These are phyloP conservation scores for Formica aserva DNA, from an alignment of 2,888 invertebrate genomes.

Conservation along the genomic window DNA sequence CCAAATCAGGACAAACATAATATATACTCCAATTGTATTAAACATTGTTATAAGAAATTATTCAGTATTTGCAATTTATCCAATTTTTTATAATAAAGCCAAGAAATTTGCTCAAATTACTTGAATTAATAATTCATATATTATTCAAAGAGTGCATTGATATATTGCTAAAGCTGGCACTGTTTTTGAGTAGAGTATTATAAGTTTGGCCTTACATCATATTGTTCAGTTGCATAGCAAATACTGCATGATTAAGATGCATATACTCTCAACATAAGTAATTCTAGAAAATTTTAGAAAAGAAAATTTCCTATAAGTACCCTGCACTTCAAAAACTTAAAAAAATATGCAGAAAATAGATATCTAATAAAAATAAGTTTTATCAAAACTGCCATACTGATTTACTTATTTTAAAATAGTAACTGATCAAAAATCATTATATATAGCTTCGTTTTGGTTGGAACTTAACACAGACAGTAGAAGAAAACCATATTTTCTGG, in stretches of 20 bases:
- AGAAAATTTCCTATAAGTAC: background rate
- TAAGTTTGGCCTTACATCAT: constrained; percentile 15
- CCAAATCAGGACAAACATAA: background rate
- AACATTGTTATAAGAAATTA: constrained; percentile 6
- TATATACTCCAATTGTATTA: background rate
- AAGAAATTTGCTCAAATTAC: background rate
- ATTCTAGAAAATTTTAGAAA: background rate
- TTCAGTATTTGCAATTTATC: background rate
- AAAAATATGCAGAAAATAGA: background rate
- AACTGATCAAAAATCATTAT: constrained; percentile 21
- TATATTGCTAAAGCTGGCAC: background rate
- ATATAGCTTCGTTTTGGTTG: background rate
- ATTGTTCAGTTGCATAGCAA: background rate
- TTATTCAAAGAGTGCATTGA: background rate
- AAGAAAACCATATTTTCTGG: constrained; percentile 70
- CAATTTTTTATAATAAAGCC: background rate
- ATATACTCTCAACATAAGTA: constrained; percentile 3
- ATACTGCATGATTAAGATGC: background rate
- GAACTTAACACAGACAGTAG: constrained; percentile 60
- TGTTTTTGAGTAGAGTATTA: constrained; percentile 10
- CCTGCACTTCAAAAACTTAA: background rate
- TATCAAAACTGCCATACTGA: background rate
- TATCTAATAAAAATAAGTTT: constrained; percentile 19
- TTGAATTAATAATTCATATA: background rate
- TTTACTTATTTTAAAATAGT: background rate